Conservation (phyloP, 2,797 vertebrate species). For the Uromys caudimaculatus region DNA sequence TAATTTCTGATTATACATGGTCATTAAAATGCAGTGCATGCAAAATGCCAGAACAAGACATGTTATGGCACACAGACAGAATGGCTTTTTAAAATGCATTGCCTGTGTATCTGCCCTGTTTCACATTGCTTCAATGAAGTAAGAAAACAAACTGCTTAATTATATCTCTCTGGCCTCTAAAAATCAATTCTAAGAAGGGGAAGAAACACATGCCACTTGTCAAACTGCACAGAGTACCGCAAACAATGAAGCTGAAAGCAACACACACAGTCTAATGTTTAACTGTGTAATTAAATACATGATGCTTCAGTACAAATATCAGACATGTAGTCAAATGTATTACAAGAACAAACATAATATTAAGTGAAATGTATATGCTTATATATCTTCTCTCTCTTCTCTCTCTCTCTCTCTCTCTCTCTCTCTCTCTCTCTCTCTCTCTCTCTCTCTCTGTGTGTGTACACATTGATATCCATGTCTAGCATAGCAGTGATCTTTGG, state of each 20-base stretch:
- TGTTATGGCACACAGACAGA: not conserved
- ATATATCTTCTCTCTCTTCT: not conserved
- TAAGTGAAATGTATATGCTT: not conserved
- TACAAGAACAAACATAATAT: not conserved
- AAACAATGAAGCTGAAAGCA: not conserved
- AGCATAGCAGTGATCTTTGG: not conserved
- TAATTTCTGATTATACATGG: not conserved
- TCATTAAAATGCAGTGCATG: not conserved
- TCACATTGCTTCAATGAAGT: too few relatives aligned
- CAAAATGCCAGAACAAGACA: not conserved
- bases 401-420: too few relatives aligned
- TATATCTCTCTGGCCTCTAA: not conserved
- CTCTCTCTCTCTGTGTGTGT: too few relatives aligned
- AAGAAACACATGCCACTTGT: not conserved
- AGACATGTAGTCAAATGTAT: not conserved
- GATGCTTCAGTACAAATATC: not conserved
- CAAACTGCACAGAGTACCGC: not conserved
- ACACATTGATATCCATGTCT: not conserved
- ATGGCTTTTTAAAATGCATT: not conserved
- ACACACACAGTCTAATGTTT: not conserved
- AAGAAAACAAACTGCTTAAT: not conserved
- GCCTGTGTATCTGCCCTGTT: rapidly evolving
- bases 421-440: too few relatives aligned
- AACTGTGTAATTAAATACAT: not conserved
- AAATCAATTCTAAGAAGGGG: not conserved